Evolutionary conservation across 2,113 vertebrate genomes (phyloP).

Genomic region (Zeus faber): DNA sequence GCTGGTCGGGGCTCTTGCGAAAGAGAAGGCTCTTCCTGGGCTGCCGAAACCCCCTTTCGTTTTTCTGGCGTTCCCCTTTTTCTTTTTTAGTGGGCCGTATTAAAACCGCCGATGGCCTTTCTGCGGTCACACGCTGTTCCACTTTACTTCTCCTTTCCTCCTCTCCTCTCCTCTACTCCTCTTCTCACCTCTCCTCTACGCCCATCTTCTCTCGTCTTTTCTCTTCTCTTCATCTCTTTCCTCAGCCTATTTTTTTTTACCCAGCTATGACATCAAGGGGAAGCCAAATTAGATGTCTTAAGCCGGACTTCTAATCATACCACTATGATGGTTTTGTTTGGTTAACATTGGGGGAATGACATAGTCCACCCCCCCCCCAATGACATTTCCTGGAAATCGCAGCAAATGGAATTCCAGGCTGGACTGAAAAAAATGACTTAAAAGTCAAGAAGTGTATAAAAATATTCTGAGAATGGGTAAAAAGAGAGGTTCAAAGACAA

Average conservation of each 20-base stretch:
- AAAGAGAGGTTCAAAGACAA: too few species aligned
- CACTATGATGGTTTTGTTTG: constrained; percentile 29
- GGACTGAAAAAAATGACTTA: constrained; percentile 13
- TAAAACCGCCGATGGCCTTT: constrained; percentile 65
- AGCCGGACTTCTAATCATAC: constrained; percentile 59
- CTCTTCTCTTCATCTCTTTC: background rate
- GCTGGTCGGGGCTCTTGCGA: constrained; percentile 66
- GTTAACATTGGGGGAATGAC: constrained; percentile 28
- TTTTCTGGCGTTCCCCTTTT: constrained; percentile 68
- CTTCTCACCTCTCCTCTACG: background rate
- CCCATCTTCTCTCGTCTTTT: constrained; percentile 11
- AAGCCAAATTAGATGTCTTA: constrained; percentile 64
- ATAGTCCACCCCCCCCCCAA: constrained; percentile 13
- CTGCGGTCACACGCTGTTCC: constrained; percentile 75
- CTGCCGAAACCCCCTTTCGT: constrained; percentile 66
- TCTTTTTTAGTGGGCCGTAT: constrained; percentile 66
- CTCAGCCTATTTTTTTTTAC: constrained; percentile 16
- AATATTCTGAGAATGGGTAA: too few species aligned
- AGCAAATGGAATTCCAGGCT: constrained; percentile 28
- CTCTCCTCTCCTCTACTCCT: constrained; percentile 2
- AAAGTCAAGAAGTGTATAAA: too few species aligned
- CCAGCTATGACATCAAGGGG: constrained; percentile 51
- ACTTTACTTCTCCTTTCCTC: constrained; percentile 58
- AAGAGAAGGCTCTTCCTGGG: constrained; percentile 47
- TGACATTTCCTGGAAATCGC: constrained; percentile 43